Evolutionary conservation across 2,113 vertebrate genomes (phyloP).

Genomic region (Tamias sibiricus): DNA sequence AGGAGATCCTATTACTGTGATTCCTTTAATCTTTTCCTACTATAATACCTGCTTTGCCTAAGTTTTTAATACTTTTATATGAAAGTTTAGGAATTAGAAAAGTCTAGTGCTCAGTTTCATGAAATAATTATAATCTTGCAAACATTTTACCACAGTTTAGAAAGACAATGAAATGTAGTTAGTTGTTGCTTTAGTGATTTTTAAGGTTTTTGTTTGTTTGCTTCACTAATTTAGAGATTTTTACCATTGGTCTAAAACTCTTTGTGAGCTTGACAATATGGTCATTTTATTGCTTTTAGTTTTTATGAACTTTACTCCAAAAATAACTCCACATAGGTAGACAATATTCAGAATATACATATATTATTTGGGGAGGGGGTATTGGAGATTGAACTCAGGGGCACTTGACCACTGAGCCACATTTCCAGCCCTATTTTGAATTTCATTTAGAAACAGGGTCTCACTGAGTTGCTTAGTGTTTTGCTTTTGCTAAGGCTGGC

Average conservation of each 20-base stretch:
- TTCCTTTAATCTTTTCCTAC: not conserved
- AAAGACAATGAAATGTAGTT: slow-evolving; percentile 1
- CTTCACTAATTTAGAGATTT: not conserved
- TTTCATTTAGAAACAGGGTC: no score
- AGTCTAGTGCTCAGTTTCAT: not conserved
- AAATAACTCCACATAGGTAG: slow-evolving; percentile 6
- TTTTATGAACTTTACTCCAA: not conserved
- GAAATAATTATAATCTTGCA: not conserved
- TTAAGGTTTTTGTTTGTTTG: not conserved
- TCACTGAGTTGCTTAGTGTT: no score
- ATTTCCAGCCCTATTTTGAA: no score
- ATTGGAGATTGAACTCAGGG: no score
- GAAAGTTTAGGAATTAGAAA: not conserved
- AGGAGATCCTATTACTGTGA: not conserved
- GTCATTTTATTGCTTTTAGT: slow-evolving; percentile 42
- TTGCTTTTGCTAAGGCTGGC: no score
- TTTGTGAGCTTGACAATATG: not conserved
- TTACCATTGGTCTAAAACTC: slow-evolving; percentile 10
- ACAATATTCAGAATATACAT: not conserved
- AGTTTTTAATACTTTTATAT: not conserved
- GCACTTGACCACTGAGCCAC: no score
- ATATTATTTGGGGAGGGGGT: no score
- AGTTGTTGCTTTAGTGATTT: slow-evolving; percentile 7
- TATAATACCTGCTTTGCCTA: not conserved
- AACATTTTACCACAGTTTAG: not conserved